phyloP scores from a whole-genome alignment of 2,113 vertebrate species.

The Gobio gobio region DNA sequence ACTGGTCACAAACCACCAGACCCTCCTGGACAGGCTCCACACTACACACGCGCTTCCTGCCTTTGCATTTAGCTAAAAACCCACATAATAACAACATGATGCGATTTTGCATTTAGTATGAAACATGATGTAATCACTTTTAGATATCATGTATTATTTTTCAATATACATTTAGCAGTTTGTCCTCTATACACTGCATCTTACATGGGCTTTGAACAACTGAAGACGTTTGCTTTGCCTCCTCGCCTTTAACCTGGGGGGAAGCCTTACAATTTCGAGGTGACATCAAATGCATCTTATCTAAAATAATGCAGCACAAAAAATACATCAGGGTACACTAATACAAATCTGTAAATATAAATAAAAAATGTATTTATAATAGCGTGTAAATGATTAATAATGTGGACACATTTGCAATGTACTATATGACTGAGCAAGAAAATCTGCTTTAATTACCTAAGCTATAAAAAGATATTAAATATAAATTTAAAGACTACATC shows the following conservation, averaged over 20 bases:
- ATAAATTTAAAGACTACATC: neutral
- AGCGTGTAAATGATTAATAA: neutral
- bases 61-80: constrained; percentile 57
- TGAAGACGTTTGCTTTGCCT: neutral
- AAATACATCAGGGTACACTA: neutral
- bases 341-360: neutral
- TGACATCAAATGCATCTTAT: constrained; percentile 36
- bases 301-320: constrained; percentile 45
- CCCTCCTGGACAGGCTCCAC: constrained; percentile 71
- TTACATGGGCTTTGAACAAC: constrained; percentile 3
- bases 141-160: neutral
- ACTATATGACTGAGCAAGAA: neutral
- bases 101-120: neutral
- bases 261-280: constrained; percentile 53
- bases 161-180: neutral
- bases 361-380: neutral
- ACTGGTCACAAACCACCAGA: constrained; percentile 71
- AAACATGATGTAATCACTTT: neutral
- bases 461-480: neutral
- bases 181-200: neutral
- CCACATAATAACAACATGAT: constrained; percentile 21
- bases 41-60: constrained; percentile 60
- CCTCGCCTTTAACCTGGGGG: constrained; percentile 37
- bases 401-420: neutral
- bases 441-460: neutral